These are phyloP conservation scores for Plotosus lineatus DNA, from an alignment of 2,113 vertebrate genomes.

Conservation along the genomic window DNA sequence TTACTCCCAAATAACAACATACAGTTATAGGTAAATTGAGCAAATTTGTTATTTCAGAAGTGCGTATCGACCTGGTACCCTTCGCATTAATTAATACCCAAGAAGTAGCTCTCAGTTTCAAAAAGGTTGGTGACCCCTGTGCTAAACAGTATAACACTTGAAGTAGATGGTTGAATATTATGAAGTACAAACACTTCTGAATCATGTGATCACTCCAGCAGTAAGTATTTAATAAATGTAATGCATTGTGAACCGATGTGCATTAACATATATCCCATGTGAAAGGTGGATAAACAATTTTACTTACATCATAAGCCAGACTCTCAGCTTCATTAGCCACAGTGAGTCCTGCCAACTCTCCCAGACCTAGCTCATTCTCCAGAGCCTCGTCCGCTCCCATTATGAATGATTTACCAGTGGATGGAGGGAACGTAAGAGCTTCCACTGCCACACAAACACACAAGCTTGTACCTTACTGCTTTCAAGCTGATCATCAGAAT, in stretches of 20 bases:
- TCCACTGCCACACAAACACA: conserved; percentile 76
- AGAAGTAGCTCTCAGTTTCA: no score
- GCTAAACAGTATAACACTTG: no score
- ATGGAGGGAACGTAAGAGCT: conserved; percentile 92
- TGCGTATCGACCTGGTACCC: no score
- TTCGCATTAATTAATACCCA: no score
- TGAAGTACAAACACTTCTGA: background rate
- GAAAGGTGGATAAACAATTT: no score
- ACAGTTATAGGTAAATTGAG: no score
- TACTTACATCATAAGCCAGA: conserved; percentile 91
- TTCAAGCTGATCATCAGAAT: background rate
- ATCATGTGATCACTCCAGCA: background rate
- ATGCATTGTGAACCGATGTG: background rate
- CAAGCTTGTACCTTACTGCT: conserved; percentile 6
- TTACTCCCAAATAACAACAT: no score
- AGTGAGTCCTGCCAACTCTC: conserved; percentile 94
- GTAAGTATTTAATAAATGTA: background rate
- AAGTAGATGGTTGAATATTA: background rate
- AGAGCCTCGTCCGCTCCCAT: conserved; percentile 92
- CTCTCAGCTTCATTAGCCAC: conserved; percentile 97
- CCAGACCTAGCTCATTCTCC: conserved; percentile 92
- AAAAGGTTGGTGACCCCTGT: no score
- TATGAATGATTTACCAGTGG: conserved; percentile 95
- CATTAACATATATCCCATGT: background rate
- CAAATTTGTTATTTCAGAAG: no score